Evolutionary conservation across 1,140 invertebrate species (phyloP).

Genomic region (Coptotermes formosanus): DNA sequence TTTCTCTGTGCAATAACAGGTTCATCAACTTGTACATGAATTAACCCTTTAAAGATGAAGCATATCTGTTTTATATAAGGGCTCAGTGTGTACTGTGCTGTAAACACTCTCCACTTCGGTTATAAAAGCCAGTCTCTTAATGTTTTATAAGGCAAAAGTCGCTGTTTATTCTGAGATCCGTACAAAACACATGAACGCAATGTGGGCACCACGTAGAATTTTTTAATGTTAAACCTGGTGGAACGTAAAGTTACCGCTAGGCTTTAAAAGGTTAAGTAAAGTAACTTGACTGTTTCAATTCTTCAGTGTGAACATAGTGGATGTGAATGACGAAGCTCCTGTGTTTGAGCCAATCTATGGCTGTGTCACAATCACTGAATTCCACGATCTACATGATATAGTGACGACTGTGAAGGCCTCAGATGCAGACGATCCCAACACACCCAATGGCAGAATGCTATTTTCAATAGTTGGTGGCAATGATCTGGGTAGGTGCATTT

Average conservation of each 20-base stretch:
- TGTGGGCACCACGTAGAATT: too few relatives aligned
- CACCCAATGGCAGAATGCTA: slow-evolving; percentile 73
- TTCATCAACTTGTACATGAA: not conserved
- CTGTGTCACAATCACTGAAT: slow-evolving; percentile 82
- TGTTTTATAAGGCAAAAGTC: too few relatives aligned
- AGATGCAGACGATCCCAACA: slow-evolving; percentile 78
- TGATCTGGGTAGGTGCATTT: slow-evolving; percentile 59
- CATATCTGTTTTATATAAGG: too few relatives aligned
- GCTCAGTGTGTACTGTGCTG: too few relatives aligned
- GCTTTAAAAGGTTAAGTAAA: too few relatives aligned
- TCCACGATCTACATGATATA: slow-evolving; percentile 76
- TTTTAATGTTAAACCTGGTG: too few relatives aligned
- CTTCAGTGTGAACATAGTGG: slow-evolving; percentile 61
- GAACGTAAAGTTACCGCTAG: too few relatives aligned
- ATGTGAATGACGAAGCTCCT: slow-evolving; percentile 85
- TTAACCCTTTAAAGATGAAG: too few relatives aligned
- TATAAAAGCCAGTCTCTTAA: too few relatives aligned
- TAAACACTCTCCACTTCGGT: too few relatives aligned
- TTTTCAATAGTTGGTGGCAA: slow-evolving; percentile 75
- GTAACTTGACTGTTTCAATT: not conserved
- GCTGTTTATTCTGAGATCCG: too few relatives aligned
- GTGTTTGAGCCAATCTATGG: slow-evolving; percentile 59
- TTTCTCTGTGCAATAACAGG: not conserved
- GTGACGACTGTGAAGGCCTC: slow-evolving; percentile 72
- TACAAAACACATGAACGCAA: too few relatives aligned